These are phyloP conservation scores for Polydrusus pterygomalis DNA, from an alignment of 2,888 invertebrate genomes.

Conservation along the genomic window DNA sequence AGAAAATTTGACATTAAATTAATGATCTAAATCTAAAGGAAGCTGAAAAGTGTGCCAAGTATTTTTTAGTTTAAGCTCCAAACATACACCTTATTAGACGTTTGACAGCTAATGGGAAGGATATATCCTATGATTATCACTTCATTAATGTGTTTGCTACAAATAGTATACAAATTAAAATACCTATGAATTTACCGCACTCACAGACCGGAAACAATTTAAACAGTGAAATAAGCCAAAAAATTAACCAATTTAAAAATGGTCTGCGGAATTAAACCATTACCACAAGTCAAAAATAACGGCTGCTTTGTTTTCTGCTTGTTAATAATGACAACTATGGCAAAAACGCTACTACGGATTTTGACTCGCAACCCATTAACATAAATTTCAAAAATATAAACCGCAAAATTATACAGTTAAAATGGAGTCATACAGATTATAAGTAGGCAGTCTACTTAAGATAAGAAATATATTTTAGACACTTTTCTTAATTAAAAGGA, in stretches of 20 bases:
- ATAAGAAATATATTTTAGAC: neutral
- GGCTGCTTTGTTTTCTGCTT: conserved; percentile 18
- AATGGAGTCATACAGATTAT: neutral
- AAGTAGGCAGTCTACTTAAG: neutral
- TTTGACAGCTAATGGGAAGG: conserved; percentile 6
- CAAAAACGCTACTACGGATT: conserved; percentile 2
- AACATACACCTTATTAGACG: neutral
- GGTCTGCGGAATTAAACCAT: conserved; percentile 23
- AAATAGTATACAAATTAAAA: conserved; percentile 21
- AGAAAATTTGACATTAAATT: no score
- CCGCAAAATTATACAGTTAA: conserved; percentile 6
- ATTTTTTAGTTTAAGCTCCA: neutral
- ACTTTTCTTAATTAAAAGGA: no score
- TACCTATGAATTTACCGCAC: conserved; percentile 20
- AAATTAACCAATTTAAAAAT: conserved; percentile 21
- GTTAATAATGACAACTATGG: conserved; percentile 1
- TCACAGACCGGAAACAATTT: conserved; percentile 26
- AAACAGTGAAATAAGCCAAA: conserved; percentile 14
- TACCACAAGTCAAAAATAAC: conserved; percentile 17
- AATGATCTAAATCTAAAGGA: neutral
- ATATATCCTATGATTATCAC: conserved; percentile 22
- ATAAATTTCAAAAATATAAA: neutral
- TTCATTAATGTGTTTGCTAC: conserved; percentile 17
- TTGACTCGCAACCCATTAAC: neutral
- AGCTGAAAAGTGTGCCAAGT: conserved; percentile 11